Evolutionary conservation across 2,888 invertebrate species (phyloP).

Genomic region (Lithosia quadra): DNA sequence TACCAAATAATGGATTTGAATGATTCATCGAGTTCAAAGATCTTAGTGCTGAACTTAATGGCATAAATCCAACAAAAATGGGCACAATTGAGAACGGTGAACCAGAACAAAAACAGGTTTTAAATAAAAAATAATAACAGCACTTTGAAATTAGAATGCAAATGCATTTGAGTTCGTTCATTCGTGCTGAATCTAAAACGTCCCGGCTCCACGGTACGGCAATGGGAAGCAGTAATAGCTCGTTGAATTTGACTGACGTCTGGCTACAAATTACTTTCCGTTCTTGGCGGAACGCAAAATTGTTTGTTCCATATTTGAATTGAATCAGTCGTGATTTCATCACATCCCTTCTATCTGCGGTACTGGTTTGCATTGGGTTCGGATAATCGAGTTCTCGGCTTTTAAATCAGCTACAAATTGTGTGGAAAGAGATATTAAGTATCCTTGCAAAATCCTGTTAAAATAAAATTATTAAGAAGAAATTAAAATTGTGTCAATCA

Average conservation of each 20-base stretch:
- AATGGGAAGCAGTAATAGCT: slow-evolving; percentile 74
- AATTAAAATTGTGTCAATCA: too few relatives aligned
- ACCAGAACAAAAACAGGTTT: neutral
- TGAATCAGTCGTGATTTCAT: slow-evolving; percentile 51
- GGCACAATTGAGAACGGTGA: neutral
- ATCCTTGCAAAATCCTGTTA: slow-evolving; percentile 23
- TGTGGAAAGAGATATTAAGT: slow-evolving; percentile 37
- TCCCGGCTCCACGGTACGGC: slow-evolving; percentile 65
- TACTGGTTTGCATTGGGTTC: slow-evolving; percentile 28
- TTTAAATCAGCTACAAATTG: slow-evolving; percentile 45
- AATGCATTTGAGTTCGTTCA: slow-evolving; percentile 44
- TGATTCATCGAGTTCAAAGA: slow-evolving; percentile 17
- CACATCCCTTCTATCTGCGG: slow-evolving; percentile 41
- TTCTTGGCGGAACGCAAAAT: slow-evolving; percentile 68
- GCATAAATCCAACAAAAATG: neutral
- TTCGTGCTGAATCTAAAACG: slow-evolving; percentile 63
- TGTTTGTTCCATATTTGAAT: slow-evolving; percentile 64
- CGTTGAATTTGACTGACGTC: slow-evolving; percentile 67
- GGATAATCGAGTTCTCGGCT: slow-evolving; percentile 41
- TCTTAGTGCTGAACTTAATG: neutral
- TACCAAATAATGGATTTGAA: slow-evolving; percentile 6
- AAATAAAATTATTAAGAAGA: too few relatives aligned
- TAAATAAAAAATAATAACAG: slow-evolving; percentile 33
- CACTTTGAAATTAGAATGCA: slow-evolving; percentile 43
- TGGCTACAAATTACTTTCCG: slow-evolving; percentile 72